A percentile compares a stretch with the other conserved stretches of the same genome.
These are phyloP conservation scores for Chrysolina haemoptera DNA, from an alignment of 2,888 invertebrate genomes.

Conservation along the genomic window DNA sequence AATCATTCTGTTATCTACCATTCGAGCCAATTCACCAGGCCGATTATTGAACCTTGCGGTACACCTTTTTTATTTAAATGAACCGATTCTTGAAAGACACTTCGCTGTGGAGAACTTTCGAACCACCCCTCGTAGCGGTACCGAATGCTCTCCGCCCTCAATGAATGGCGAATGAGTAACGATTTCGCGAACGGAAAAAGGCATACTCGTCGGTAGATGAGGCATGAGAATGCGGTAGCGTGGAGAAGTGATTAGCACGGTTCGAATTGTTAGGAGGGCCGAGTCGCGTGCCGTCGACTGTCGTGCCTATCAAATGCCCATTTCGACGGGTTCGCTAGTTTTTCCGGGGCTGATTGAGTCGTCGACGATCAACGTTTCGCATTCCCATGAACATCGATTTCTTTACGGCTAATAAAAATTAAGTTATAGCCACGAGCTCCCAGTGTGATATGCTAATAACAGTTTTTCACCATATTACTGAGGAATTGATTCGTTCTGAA, in stretches of 20 bases:
- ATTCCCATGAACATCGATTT: conserved; percentile 29
- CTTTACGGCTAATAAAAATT: conserved; percentile 22
- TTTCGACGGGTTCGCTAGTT: conserved; percentile 48
- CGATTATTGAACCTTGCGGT: too few relatives aligned
- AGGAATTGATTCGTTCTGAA: too few relatives aligned
- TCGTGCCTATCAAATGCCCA: conserved; percentile 64
- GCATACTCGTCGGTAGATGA: conserved; percentile 60
- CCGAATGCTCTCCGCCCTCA: neutral
- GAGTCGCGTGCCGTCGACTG: conserved; percentile 62
- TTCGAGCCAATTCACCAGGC: too few relatives aligned
- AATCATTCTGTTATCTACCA: too few relatives aligned
- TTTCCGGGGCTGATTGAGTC: conserved; percentile 36
- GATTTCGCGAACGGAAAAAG: conserved; percentile 35
- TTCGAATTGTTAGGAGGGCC: conserved; percentile 59
- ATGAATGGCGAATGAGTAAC: conserved; percentile 35
- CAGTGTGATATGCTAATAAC: conserved; percentile 4
- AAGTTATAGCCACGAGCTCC: neutral
- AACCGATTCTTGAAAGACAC: too few relatives aligned
- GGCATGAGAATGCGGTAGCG: conserved; percentile 68
- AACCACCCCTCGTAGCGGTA: conserved; percentile 11
- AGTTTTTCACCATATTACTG: too few relatives aligned
- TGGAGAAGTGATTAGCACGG: conserved; percentile 67
- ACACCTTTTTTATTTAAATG: too few relatives aligned
- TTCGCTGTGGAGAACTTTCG: too few relatives aligned
- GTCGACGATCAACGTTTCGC: conserved; percentile 32